These are phyloP conservation scores for Phthorimaea operculella DNA, from an alignment of 1,140 invertebrate genomes.

Conservation along the genomic window DNA sequence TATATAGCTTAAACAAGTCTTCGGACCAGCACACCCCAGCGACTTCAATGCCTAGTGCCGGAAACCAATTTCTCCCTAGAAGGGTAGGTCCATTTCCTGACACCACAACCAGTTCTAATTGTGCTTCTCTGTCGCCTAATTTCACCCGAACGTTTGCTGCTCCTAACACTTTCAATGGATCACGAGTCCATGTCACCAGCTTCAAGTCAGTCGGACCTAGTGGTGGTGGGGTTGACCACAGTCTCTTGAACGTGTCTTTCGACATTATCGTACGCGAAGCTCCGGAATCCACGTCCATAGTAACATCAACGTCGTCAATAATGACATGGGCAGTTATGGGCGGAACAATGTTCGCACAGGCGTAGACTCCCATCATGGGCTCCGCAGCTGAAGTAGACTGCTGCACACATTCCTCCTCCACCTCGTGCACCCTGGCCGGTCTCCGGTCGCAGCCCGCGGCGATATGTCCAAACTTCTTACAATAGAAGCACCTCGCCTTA, in stretches of 20 bases:
- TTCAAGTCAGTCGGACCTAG: slow-evolving; percentile 11
- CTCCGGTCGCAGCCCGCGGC: slow-evolving; percentile 1
- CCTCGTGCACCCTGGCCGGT: slow-evolving; percentile 17
- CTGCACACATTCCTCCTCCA: slow-evolving; percentile 4
- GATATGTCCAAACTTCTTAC: slow-evolving; percentile 22
- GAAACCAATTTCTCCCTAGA: slow-evolving; percentile 20
- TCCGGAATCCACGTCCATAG: slow-evolving; percentile 20
- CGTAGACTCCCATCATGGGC: slow-evolving; percentile 10
- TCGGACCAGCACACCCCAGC: slow-evolving; percentile 14
- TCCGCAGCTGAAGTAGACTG: slow-evolving; percentile 11
- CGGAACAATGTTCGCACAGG: slow-evolving; percentile 8
- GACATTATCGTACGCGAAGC: slow-evolving; percentile 18
- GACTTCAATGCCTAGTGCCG: slow-evolving; percentile 10
- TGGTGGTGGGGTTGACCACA: slow-evolving; percentile 12
- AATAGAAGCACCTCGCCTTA: slow-evolving; percentile 22
- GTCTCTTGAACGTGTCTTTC: slow-evolving; percentile 12
- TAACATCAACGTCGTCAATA: slow-evolving; percentile 10
- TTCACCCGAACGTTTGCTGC: slow-evolving; percentile 10
- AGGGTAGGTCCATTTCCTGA: slow-evolving; percentile 14
- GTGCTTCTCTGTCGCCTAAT: slow-evolving; percentile 13
- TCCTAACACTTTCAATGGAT: slow-evolving; percentile 15
- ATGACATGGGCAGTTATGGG: slow-evolving; percentile 14
- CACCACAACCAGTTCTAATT: slow-evolving; percentile 18
- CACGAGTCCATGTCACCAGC: slow-evolving; percentile 18
- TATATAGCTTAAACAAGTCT: not conserved